These are phyloP conservation scores for Alethe castanea DNA, from an alignment of 2,113 vertebrate species.

Conservation along the genomic window DNA sequence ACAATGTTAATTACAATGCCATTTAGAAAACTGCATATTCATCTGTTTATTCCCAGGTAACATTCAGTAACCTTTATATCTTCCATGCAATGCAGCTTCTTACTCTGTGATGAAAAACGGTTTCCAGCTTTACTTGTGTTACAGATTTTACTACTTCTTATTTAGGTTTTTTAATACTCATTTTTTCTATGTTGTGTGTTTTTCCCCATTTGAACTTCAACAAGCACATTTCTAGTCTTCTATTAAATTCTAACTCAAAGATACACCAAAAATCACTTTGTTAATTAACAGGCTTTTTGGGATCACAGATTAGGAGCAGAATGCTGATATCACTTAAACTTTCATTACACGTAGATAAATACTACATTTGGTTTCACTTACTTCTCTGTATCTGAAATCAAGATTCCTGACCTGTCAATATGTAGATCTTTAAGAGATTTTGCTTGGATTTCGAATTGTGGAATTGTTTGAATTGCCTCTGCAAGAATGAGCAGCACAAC, in stretches of 20 bases:
- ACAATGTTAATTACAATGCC: not conserved
- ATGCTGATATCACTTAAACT: not conserved
- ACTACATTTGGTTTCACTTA: not conserved
- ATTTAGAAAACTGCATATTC: not conserved
- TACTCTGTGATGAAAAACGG: not conserved
- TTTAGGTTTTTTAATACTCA: not conserved
- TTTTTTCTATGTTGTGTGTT: not conserved
- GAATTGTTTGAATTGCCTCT: not conserved
- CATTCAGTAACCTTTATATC: not conserved
- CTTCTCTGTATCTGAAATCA: not conserved
- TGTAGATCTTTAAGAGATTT: not conserved
- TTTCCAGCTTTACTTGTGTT: not conserved
- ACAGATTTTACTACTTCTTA: not conserved
- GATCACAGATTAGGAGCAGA: not conserved
- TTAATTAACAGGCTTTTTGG: not conserved
- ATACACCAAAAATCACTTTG: not conserved
- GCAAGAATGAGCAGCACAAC: not conserved
- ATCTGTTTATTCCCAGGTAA: not conserved
- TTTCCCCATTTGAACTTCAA: not conserved
- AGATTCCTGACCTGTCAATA: not conserved
- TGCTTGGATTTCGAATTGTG: not conserved
- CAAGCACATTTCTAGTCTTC: not conserved
- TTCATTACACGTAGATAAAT: rapidly evolving
- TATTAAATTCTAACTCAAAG: not conserved
- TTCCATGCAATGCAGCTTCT: not conserved